phyloP scores from a whole-genome alignment of 92 coral and sea anemone genomes.

The Micromussa lordhowensis region DNA sequence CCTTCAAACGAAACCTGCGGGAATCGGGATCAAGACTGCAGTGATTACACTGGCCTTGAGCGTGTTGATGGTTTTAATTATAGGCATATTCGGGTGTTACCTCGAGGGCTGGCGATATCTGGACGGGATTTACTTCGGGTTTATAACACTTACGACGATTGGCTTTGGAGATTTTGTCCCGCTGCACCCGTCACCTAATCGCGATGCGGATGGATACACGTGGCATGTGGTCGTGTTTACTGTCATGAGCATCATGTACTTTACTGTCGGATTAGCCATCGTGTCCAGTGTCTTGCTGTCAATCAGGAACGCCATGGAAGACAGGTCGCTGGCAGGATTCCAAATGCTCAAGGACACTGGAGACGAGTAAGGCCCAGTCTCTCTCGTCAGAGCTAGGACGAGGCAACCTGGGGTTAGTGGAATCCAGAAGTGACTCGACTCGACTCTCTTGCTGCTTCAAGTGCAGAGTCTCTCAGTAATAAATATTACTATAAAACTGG shows the following conservation, averaged over 20 bases:
- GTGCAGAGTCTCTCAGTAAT: background rate
- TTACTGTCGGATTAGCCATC: constrained; percentile 93
- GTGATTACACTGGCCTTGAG: constrained; percentile 75
- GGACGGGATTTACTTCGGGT: constrained; percentile 95
- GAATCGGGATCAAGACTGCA: constrained; percentile 76
- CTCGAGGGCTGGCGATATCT: constrained; percentile 92
- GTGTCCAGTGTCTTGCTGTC: constrained; percentile 96
- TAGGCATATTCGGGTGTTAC: constrained; percentile 85
- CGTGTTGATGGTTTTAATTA: constrained; percentile 79
- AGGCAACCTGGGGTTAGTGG: background rate
- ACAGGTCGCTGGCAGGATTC: constrained; percentile 88
- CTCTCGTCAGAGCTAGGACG: background rate
- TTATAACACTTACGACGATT: constrained; percentile 96
- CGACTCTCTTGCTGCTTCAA: background rate
- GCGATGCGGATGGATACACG: constrained; percentile 86
- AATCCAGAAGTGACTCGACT: background rate
- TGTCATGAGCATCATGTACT: constrained; percentile 87
- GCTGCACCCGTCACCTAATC: constrained; percentile 92
- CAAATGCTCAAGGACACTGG: constrained; percentile 77
- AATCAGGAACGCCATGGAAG: constrained; percentile 95
- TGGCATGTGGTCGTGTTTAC: constrained; percentile 90
- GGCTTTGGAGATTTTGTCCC: constrained; percentile 99
- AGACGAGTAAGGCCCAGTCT: constrained; percentile 55
- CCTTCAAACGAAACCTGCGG: constrained; percentile 63
- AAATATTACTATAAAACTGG: background rate